Evolutionary conservation across 1,140 invertebrate genomes (phyloP).

Genomic region (Pomacea maculata): DNA sequence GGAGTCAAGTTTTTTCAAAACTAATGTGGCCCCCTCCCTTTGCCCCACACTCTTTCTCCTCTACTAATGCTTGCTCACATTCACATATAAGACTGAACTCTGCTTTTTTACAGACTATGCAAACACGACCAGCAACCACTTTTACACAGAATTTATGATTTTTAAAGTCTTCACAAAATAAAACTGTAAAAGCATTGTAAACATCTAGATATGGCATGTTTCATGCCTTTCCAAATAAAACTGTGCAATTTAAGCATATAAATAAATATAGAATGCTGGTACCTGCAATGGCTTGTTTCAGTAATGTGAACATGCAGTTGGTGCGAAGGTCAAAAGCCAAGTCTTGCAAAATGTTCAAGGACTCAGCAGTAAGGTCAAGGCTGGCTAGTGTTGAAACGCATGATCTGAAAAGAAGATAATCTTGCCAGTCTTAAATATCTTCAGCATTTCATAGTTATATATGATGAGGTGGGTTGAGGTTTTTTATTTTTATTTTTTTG

Average conservation of each 20-base stretch:
- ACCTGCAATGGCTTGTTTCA: constrained; percentile 77
- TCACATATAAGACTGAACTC: too few species aligned
- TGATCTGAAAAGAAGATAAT: constrained; percentile 45
- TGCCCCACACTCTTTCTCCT: too few species aligned
- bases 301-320: constrained; percentile 84
- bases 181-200: neutral
- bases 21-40: too few species aligned
- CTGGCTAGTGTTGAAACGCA: constrained; percentile 58
- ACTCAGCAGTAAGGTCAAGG: constrained; percentile 82
- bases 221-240: neutral
- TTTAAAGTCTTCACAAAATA: neutral
- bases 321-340: constrained; percentile 88
- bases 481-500: neutral
- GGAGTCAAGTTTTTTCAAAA: too few species aligned
- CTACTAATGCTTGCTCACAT: too few species aligned
- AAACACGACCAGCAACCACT: neutral
- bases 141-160: neutral
- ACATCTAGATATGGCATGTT: neutral
- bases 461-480: neutral
- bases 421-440: neutral
- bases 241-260: neutral
- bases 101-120: too few species aligned
- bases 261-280: constrained; percentile 15
- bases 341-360: constrained; percentile 82
- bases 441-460: neutral